Evolutionary conservation across 2,797 vertebrate species (phyloP), one percentile per base, ranked within the genome.

Genomic region (Macroramphosus scolopax): DNA sequence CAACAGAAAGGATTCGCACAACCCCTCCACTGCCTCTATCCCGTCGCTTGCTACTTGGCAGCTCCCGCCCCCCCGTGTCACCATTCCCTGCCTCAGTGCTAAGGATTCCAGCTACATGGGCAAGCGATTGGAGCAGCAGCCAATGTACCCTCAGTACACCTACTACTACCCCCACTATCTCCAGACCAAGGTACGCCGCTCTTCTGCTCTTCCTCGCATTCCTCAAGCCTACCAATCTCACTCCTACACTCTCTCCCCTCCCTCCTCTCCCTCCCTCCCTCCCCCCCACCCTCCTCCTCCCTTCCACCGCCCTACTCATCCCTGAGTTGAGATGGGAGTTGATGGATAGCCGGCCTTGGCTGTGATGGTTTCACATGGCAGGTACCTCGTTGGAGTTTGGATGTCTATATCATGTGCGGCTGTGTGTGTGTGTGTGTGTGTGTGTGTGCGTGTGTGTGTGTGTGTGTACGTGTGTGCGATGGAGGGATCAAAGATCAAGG

Each of bases 91-190:
- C 89, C 83, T 89, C 91, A 86, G 92, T 91, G 89, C 92, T 90
- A 92, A 90, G 87, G 92, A 94, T 92, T 94, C 91, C 92, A 96
- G 92, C 95, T 98, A 95, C 94, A 98, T 98, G 95, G 95, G 95
- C 92, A 97, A 98, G 92, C 93, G 93, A 87, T 91, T 96, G 95
- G 95, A 98, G 84, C 95, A 95, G 92, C 94, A 94, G 84, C 95
- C 92, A 96, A 98, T 97, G 95, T 97, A 95, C 94, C 95, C 95
- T 81, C 94, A 97, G 92, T 97, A 95, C 93, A 95, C 94, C 83
- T 97, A 95, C 92, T 97, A 95, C 90, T 97, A 97, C 85, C 95
- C 95, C 86, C 95, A 95, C 85, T 96, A 95, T 91, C 93, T 95
- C 85, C 93, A 96, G 91, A 94, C 93, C 89, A 97, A 97, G 95